phyloP scores from a whole-genome alignment of 2,113 vertebrate genomes.

The Chloropsis cyanopogon region DNA sequence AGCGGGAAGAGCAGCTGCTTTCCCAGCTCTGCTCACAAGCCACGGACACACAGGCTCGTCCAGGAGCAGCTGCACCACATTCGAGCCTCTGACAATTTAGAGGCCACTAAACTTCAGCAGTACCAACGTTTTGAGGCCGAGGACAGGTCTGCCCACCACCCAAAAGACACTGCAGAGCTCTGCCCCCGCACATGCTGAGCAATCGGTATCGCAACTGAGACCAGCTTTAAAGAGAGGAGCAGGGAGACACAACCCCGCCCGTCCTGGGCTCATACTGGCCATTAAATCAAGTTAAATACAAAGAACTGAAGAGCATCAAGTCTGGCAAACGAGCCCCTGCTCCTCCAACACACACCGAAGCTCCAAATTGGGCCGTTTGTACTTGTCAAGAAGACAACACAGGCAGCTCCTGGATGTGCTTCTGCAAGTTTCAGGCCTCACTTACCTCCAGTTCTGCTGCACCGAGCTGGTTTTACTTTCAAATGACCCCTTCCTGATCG shows the following conservation, averaged over 20 bases:
- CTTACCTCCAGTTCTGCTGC: background rate
- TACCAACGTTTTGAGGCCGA: background rate
- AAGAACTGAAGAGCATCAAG: background rate
- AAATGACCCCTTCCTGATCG: background rate
- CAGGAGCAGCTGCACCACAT: background rate
- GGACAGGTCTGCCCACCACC: background rate
- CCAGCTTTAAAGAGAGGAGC: background rate
- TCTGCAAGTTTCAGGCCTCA: background rate
- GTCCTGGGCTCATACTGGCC: background rate
- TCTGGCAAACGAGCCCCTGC: background rate
- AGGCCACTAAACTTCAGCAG: background rate
- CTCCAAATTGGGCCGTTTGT: background rate
- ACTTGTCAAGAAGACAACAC: background rate
- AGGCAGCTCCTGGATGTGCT: background rate
- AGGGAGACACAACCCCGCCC: background rate
- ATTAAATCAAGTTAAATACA: background rate
- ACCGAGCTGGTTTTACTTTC: background rate
- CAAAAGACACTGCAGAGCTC: background rate
- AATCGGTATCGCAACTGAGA: fast-evolving
- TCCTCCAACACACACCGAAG: background rate
- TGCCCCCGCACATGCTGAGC: background rate
- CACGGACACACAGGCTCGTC: background rate
- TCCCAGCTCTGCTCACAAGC: background rate
- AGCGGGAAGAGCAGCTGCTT: background rate
- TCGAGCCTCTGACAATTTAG: background rate